Percentiles rank a stretch among this genome's conserved stretches.
phyloP scores from a whole-genome alignment of 2,113 vertebrate species.

The Halichoerus grypus region DNA sequence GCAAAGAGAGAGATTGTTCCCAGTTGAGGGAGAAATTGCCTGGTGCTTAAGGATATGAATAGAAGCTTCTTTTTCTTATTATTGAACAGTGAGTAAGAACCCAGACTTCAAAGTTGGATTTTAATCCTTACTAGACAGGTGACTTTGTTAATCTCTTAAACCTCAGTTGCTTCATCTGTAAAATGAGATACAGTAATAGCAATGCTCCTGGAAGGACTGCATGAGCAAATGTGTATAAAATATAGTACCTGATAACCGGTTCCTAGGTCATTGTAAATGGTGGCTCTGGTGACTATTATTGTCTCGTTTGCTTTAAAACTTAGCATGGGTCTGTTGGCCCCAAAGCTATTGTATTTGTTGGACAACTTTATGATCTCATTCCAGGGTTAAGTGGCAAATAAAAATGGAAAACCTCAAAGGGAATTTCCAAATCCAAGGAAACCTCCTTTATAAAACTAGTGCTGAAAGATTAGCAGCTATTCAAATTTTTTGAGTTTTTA shows the following conservation, averaged over 20 bases:
- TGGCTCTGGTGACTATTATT: background rate
- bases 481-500: conserved; percentile 49
- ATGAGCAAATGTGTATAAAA: background rate
- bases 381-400: conserved; percentile 53
- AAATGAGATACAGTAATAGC: background rate
- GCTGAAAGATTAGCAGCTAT: conserved; percentile 53
- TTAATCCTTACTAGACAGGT: background rate
- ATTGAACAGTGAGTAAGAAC: background rate
- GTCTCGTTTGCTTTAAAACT: conserved; percentile 23
- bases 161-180: background rate
- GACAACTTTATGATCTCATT: conserved; percentile 30
- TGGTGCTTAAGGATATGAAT: conserved; percentile 33
- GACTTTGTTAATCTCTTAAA: conserved; percentile 10
- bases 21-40: conserved; percentile 18
- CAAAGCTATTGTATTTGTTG: background rate
- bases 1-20: background rate
- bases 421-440: conserved; percentile 67
- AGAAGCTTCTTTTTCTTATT: conserved; percentile 9
- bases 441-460: conserved; percentile 45
- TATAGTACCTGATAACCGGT: background rate
- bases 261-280: background rate
- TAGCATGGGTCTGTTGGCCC: background rate
- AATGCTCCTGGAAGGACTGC: background rate
- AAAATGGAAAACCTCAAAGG: conserved; percentile 60
- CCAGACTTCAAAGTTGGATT: background rate